These are phyloP conservation scores for Clunio marinus DNA, from an alignment of 2,888 invertebrate genomes.

Conservation along the genomic window DNA sequence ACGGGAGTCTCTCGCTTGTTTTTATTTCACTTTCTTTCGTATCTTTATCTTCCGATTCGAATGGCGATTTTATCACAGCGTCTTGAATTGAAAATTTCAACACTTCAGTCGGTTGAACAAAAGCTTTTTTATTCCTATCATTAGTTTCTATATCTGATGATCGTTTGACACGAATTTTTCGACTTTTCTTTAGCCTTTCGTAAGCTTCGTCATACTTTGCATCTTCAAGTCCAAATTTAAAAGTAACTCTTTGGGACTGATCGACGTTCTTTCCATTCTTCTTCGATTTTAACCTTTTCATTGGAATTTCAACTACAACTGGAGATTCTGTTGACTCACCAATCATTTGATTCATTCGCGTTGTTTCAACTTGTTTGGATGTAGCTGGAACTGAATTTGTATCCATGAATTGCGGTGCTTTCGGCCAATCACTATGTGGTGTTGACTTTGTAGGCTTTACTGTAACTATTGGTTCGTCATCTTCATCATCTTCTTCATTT, in stretches of 20 bases:
- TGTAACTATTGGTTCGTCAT: slow-evolving; percentile 17
- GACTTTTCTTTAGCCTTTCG: background rate
- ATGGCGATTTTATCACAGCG: background rate
- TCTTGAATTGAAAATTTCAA: background rate
- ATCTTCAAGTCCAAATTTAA: slow-evolving; percentile 48
- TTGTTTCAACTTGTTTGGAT: slow-evolving; percentile 43
- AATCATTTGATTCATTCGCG: slow-evolving; percentile 48
- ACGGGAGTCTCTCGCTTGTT: no score
- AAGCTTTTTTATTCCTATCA: background rate
- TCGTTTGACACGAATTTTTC: slow-evolving; percentile 13
- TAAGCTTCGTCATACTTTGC: slow-evolving; percentile 43
- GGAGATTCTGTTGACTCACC: slow-evolving; percentile 43
- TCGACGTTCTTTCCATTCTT: no score
- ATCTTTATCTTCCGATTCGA: background rate
- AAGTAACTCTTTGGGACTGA: background rate
- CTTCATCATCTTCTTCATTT: slow-evolving; percentile 30
- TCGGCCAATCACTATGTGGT: slow-evolving; percentile 44
- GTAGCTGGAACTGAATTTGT: slow-evolving; percentile 34
- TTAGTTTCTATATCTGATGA: background rate
- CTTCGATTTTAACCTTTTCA: background rate
- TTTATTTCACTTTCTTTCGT: background rate
- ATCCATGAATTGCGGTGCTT: slow-evolving; percentile 42
- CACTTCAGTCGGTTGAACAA: background rate
- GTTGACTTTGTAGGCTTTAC: slow-evolving; percentile 41
- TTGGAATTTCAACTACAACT: no score